phyloP scores from a whole-genome alignment of 2,113 vertebrate genomes.

The Falco punctatus region DNA sequence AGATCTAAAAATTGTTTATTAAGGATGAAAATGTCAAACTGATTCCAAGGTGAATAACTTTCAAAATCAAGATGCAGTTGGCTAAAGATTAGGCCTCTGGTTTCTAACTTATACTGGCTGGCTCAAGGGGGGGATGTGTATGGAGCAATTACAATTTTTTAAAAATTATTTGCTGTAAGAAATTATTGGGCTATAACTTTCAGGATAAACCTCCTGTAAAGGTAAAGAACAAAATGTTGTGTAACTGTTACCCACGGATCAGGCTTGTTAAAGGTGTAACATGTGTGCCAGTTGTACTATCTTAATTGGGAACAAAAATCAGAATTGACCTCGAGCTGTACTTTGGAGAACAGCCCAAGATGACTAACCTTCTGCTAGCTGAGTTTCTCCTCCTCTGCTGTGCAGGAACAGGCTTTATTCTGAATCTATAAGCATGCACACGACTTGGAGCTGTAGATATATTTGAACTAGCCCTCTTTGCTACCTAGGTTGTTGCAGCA shows the following conservation, averaged over 20 bases:
- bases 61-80: background rate
- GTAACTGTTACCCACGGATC: background rate
- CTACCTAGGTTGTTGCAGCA: background rate
- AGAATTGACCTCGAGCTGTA: background rate
- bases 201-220: background rate
- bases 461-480: background rate
- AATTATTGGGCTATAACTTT: background rate
- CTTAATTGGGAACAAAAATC: background rate
- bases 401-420: rapidly evolving
- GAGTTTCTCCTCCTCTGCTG: background rate
- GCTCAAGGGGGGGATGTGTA: background rate
- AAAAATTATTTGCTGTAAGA: background rate
- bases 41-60: background rate
- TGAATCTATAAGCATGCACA: rapidly evolving
- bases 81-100: background rate
- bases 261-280: rapidly evolving
- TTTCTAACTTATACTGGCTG: background rate
- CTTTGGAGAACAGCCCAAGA: background rate
- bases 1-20: background rate
- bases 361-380: background rate
- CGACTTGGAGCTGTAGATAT: background rate
- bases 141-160: background rate
- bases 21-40: background rate
- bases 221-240: rapidly evolving
- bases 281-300: background rate